Percentiles rank a stretch among this genome's conserved stretches.
Evolutionary conservation across 2,888 invertebrate genomes (phyloP).

Genomic region (Aphidius colemani): DNA sequence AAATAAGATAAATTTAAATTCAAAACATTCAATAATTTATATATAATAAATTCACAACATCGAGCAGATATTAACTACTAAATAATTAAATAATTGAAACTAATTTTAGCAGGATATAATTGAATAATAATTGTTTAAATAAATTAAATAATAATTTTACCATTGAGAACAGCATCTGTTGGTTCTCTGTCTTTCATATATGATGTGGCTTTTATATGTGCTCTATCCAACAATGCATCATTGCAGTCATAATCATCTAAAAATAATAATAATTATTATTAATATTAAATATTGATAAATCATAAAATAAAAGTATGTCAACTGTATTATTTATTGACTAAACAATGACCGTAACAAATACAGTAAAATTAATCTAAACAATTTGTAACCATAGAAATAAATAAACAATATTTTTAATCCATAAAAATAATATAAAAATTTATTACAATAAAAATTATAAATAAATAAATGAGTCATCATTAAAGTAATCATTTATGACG

Average conservation of each 20-base stretch:
- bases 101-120: background rate
- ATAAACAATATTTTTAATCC: constrained; percentile 3
- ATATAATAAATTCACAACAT: constrained; percentile 1
- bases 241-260: constrained; percentile 76
- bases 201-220: constrained; percentile 80
- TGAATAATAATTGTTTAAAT: constrained; percentile 6
- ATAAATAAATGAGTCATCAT: too few relatives aligned
- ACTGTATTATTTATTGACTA: background rate
- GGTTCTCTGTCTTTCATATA: constrained; percentile 81
- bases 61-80: constrained; percentile 7
- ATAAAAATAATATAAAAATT: background rate
- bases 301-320: background rate
- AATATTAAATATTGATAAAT: constrained; percentile 15
- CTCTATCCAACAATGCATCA: constrained; percentile 74
- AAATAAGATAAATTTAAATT: background rate
- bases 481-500: too few relatives aligned
- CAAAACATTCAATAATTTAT: background rate
- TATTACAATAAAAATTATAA: too few relatives aligned
- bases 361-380: background rate
- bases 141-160: constrained; percentile 63
- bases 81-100: background rate
- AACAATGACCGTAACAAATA: background rate
- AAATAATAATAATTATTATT: constrained; percentile 18
- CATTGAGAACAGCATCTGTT: constrained; percentile 83
- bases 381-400: constrained; percentile 9